A percentile compares a stretch with the other conserved stretches of the same genome.
Conservation (phyloP, 2,888 invertebrate species). For the Nemotelus pantherinus region DNA sequence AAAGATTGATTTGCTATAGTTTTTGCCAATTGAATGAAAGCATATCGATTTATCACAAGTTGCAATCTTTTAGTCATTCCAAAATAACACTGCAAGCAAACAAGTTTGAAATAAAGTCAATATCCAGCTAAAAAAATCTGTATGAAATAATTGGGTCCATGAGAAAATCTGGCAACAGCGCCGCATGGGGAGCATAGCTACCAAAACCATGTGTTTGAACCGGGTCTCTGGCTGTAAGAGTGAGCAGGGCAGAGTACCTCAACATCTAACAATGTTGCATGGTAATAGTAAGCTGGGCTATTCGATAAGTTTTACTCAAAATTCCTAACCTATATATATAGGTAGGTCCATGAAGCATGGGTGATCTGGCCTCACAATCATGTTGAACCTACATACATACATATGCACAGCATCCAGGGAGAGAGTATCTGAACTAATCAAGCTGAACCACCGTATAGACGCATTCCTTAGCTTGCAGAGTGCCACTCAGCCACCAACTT, state of each 20-base stretch:
- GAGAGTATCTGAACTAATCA: slow-evolving; percentile 26
- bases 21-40: too few species aligned
- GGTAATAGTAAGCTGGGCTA: slow-evolving; percentile 47
- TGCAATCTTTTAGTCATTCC: too few species aligned
- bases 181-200: not conserved
- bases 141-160: not conserved
- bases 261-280: slow-evolving; percentile 45
- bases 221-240: slow-evolving; percentile 11
- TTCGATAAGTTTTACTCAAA: slow-evolving; percentile 31
- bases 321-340: slow-evolving; percentile 40
- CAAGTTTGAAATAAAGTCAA: too few species aligned
- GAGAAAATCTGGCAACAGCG: slow-evolving; percentile 43
- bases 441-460: slow-evolving; percentile 26
- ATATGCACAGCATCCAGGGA: not conserved
- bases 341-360: slow-evolving; percentile 6
- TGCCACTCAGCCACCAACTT: not conserved
- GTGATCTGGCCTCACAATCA: slow-evolving; percentile 31
- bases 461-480: not conserved
- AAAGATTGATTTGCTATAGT: too few species aligned
- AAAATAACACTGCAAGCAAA: too few species aligned
- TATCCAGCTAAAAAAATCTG: not conserved
- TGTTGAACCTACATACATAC: slow-evolving; percentile 26
- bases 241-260: slow-evolving; percentile 12
- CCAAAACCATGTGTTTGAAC: slow-evolving; percentile 1
- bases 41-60: too few species aligned